Base-by-base conservation (phyloP, 2,797 vertebrate species). In the Aeoliscus strigatus region DNA sequence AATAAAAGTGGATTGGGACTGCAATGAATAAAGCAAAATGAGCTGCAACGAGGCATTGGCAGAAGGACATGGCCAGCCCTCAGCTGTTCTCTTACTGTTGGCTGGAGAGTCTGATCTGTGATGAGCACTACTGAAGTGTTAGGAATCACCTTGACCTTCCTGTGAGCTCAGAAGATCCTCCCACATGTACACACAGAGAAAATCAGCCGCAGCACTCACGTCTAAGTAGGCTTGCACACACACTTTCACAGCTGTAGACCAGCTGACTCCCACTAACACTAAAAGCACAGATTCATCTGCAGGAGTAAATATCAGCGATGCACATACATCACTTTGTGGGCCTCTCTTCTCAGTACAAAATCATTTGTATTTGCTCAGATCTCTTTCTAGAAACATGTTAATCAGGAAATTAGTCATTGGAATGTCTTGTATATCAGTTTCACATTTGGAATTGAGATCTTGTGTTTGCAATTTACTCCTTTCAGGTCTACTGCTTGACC, bases 401-500 rank as follows among this genome's bases (percentile, higher is more conserved):
- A 73, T 73, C 64, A 73, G 64, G 62, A 80, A 82, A 75, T 39
- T 26, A 75, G 51, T 57, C n/a, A 6, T 50, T 32, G 15, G 35
- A 44, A 26, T 61, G 54, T 47, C 55, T 66, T 56, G 55, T 63
- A 37, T 71, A 62, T 65, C 58, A 43, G 57, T 65, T 70, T 70
- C 67, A 60, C 69, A 64, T 76, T 74, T 60, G 68, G 62, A 77
- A 53, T 40, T 14, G 56, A 51, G 44, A 52, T 35, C 37, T 26
- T 48, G 63, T 56, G 56, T 29, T 27, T 2, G 23, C 56, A 71
- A 66, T 77, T 70, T 72, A 40, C 62, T 72, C 59, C 68, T 71
- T 66, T 38, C 36, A 36, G 58, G 65, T 62, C 66, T 60, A 31
- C 40, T 62, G 59, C 57, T 40, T 23, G 56, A 61, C 57, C 60